These are phyloP conservation scores for Eulemur rubriventer DNA, from an alignment of 2,797 vertebrate genomes.

Conservation along the genomic window DNA sequence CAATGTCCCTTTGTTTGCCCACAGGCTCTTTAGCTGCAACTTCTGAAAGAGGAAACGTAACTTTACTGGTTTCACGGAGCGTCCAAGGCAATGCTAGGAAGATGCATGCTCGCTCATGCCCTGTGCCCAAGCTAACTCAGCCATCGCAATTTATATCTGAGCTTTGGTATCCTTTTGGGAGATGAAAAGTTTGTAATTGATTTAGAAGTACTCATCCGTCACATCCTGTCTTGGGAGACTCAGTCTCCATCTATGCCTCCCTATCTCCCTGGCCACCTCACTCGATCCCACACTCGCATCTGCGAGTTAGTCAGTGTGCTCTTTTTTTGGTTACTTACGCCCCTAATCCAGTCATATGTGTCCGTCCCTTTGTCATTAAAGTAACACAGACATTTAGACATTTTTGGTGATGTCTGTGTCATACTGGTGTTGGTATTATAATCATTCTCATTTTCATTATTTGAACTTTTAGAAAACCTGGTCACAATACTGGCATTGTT, in stretches of 20 bases:
- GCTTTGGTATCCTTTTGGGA: not conserved
- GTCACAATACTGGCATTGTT: not conserved
- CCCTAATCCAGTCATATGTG: not conserved
- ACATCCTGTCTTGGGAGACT: not conserved
- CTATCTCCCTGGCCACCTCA: no score
- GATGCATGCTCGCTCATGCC: not conserved
- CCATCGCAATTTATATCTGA: not conserved
- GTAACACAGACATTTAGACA: not conserved
- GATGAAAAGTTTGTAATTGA: not conserved
- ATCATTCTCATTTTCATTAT: not conserved
- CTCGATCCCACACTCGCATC: no score
- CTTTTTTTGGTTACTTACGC: not conserved
- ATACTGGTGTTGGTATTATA: not conserved
- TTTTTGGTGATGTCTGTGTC: not conserved
- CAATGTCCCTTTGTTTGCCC: not conserved
- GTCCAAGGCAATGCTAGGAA: not conserved
- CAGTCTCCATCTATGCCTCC: not conserved
- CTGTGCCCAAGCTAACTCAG: not conserved
- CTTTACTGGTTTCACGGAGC: not conserved
- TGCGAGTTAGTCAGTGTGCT: accelerated
- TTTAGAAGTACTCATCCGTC: not conserved
- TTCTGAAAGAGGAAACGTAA: not conserved
- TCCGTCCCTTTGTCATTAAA: not conserved
- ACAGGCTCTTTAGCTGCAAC: not conserved
- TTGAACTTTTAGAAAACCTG: not conserved